phyloP scores from a whole-genome alignment of 2,797 vertebrate species.

The Agapornis canus region DNA sequence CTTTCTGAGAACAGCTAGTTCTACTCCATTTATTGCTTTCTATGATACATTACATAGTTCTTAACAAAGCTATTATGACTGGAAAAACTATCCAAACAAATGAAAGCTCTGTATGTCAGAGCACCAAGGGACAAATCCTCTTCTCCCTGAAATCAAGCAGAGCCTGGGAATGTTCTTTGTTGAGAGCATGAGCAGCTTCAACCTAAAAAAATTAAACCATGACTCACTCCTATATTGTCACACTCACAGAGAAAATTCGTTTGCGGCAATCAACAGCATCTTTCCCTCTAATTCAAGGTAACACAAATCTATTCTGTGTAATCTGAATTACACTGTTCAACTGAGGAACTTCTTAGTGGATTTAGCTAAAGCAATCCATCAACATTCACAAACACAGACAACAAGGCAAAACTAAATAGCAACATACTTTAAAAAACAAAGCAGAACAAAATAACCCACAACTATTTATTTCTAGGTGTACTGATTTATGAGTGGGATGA shows the following conservation, averaged over 20 bases:
- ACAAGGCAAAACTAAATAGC: not conserved
- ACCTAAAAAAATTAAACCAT: not conserved
- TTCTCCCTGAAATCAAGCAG: not conserved
- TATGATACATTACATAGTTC: not conserved
- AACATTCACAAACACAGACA: not conserved
- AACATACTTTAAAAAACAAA: not conserved
- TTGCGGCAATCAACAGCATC: not conserved
- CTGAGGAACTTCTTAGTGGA: not conserved
- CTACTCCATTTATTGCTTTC: constrained; percentile 27
- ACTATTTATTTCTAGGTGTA: not conserved
- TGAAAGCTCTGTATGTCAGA: not conserved
- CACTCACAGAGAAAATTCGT: not conserved
- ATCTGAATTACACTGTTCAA: not conserved
- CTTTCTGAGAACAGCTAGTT: constrained; percentile 30
- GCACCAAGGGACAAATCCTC: not conserved
- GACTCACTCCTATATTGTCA: not conserved
- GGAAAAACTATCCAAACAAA: constrained; percentile 31
- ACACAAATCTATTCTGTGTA: not conserved
- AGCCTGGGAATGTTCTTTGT: not conserved
- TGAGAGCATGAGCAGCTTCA: not conserved
- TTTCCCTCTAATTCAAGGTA: not conserved
- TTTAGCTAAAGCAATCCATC: not conserved
- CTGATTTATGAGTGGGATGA: not conserved
- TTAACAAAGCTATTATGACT: constrained; percentile 39
- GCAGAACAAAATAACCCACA: not conserved